Evolutionary conservation across 1,140 invertebrate genomes (phyloP).

Genomic region (Meteorus sp.): DNA sequence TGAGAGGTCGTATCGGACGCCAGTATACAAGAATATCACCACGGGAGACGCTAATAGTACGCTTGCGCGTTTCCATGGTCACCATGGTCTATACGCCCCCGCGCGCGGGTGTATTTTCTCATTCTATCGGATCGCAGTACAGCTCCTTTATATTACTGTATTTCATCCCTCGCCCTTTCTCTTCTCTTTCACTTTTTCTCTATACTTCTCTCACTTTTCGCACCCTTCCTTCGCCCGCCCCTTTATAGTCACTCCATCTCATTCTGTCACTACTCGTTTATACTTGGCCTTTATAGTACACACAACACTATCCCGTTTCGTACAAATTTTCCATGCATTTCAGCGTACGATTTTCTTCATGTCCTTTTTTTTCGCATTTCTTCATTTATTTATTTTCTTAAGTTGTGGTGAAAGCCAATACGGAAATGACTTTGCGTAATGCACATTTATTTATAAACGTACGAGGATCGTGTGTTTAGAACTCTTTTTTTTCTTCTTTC

Average conservation of each 20-base stretch:
- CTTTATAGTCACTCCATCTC: conserved; percentile 47
- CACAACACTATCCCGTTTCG: conserved; percentile 20
- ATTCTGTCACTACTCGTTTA: conserved; percentile 40
- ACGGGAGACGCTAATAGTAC: conserved; percentile 36
- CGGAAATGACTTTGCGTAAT: background rate
- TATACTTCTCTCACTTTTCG: background rate
- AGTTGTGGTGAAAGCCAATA: conserved; percentile 5
- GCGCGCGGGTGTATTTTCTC: conserved; percentile 40
- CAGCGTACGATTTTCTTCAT: conserved; percentile 12
- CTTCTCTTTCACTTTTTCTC: background rate
- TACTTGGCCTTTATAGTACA: conserved; percentile 29
- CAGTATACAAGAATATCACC: no score
- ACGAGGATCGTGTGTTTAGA: no score
- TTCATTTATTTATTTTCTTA: conserved; percentile 6
- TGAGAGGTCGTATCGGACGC: conserved; percentile 41
- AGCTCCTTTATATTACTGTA: background rate
- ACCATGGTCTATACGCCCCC: conserved; percentile 50
- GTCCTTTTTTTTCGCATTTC: background rate
- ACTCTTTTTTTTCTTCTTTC: no score
- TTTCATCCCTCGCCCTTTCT: background rate
- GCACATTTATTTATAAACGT: background rate
- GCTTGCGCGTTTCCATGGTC: conserved; percentile 53
- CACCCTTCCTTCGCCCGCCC: conserved; percentile 7
- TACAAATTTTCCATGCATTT: conserved; percentile 23
- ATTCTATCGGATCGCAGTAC: conserved; percentile 36